A percentile compares a stretch with the other conserved stretches of the same genome.
Evolutionary conservation across 2,113 vertebrate species (phyloP).

Genomic region (Chroicocephalus ridibundus): DNA sequence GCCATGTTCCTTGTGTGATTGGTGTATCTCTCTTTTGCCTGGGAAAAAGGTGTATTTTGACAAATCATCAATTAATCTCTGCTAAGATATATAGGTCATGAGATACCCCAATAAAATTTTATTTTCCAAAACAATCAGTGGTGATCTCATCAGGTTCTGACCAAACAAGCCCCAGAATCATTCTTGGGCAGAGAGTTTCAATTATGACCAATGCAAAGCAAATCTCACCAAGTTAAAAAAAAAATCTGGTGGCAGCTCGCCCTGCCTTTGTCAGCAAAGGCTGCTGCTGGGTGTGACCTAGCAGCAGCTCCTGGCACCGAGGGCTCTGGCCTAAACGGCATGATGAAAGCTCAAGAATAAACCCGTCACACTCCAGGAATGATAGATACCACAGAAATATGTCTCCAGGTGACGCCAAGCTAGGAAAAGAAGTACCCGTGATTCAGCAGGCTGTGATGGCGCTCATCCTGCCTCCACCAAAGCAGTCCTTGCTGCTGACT

Average conservation of each 20-base stretch:
- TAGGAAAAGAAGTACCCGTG: no score
- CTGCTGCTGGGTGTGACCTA: neutral
- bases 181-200: neutral
- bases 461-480: neutral
- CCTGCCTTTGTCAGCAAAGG: neutral
- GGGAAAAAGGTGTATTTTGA: neutral
- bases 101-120: neutral
- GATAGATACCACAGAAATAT: neutral
- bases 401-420: neutral
- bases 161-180: neutral
- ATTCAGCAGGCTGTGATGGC: neutral
- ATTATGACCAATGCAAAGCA: neutral
- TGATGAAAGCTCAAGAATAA: neutral
- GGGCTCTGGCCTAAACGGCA: neutral
- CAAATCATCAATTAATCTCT: neutral
- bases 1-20: neutral
- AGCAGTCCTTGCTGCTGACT: neutral
- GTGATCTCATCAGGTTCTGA: neutral
- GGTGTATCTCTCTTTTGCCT: neutral
- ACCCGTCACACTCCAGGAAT: neutral
- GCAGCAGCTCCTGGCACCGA: neutral
- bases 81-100: neutral
- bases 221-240: neutral
- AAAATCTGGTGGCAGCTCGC: neutral
- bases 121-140: neutral